Evolutionary conservation across 1,140 invertebrate species (phyloP), one percentile per base, ranked within the genome.

Genomic region (Lasioglossum baleicum): DNA sequence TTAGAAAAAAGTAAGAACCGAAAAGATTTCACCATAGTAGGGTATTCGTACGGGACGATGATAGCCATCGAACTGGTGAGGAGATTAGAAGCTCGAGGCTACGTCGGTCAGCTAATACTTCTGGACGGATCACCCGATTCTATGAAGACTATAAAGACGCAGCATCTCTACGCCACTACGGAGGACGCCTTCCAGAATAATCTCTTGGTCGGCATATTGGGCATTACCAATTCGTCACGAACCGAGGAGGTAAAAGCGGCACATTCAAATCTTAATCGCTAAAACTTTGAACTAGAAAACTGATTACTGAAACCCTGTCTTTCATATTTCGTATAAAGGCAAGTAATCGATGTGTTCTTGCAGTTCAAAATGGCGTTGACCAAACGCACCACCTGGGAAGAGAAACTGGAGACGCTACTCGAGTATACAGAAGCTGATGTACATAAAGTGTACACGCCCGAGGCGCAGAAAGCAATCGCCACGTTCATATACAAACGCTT

Each of bases 401-500:
- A 92, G 48, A 93, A 93, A 77, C 31, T 94, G 10, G 76, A 92
- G 0, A 48, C 22, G 4, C 85, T 93, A 8, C 6, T 90, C 0
- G 22, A 58, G 0, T 48, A 60, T 22, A 6, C 86, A 63, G 83
- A 90, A 11, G 53, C 83, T 7, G 66, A 82, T 35, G 8, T 82
- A n/a, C 11, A 61, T 4, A 48, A 79, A 13, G 13, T 61, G 5
- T 70, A 88, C 26, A 60, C 82, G 0, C 2, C 7, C 2, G 90
- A 95, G 42, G 94, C 94, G 74, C 92, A 94, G 13, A 89, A 84
- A 4, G 77, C 77, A 0, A 87, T 96, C 6, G 91, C 94, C 7
- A 87, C 84, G 2, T 90, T 92, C 2, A 90, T 94, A 73, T 96
- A 94, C 79, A 93, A 94, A 26, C 90, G 95, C n/a, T 73, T 96